Evolutionary conservation across 2,888 invertebrate species (phyloP).

Genomic region (Lasius platythorax): DNA sequence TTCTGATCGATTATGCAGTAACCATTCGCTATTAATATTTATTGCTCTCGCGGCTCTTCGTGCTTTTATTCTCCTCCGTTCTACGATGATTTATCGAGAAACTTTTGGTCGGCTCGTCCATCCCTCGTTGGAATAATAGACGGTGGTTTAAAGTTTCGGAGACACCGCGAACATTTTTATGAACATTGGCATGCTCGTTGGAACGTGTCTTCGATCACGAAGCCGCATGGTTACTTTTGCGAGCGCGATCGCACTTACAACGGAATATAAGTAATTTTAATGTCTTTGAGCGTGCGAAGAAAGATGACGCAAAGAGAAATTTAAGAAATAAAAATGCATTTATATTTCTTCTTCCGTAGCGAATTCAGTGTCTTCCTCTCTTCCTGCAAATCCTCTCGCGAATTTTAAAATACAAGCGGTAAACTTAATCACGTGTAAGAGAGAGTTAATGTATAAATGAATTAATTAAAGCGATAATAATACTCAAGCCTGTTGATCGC

Average conservation of each 20-base stretch:
- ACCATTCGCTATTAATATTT: conserved; percentile 80
- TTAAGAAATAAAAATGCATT: conserved; percentile 22
- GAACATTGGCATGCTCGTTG: conserved; percentile 65
- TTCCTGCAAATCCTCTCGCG: conserved; percentile 9
- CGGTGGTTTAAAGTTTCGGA: conserved; percentile 78
- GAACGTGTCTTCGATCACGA: conserved; percentile 51
- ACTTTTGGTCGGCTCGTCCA: conserved; percentile 75
- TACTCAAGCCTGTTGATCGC: conserved; percentile 37
- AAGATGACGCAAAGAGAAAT: conserved; percentile 3
- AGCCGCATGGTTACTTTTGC: conserved; percentile 24
- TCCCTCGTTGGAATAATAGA: conserved; percentile 77
- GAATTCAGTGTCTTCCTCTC: background rate
- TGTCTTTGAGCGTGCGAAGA: background rate
- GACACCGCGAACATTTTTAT: conserved; percentile 77
- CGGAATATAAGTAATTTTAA: conserved; percentile 38
- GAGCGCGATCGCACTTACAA: conserved; percentile 32
- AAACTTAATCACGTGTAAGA: background rate
- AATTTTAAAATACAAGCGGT: conserved; percentile 12
- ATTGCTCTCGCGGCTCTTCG: conserved; percentile 79
- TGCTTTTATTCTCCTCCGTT: conserved; percentile 48
- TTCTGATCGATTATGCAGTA: conserved; percentile 74
- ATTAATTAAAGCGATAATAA: conserved; percentile 48
- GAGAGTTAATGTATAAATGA: background rate
- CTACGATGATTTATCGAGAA: conserved; percentile 80
- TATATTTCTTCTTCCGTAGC: conserved; percentile 6